Base-by-base conservation (phyloP, 2,113 vertebrate species). In the Azemiops feae region DNA sequence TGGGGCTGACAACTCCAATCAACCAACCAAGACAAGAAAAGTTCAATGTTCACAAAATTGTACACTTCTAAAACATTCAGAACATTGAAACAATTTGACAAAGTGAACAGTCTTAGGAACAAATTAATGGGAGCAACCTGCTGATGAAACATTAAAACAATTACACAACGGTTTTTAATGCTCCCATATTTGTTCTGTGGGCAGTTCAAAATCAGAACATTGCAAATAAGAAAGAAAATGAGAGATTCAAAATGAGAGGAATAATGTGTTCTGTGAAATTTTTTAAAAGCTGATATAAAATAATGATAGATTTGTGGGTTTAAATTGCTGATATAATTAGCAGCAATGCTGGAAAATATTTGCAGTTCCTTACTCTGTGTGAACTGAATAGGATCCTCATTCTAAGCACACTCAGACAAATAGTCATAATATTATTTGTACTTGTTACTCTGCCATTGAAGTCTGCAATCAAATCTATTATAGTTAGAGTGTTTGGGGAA, bases 401-500 rank as follows among this genome's bases (percentile, higher is more conserved):
- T 93, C 92, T 11, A 60, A 86, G n/a, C 89, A 93, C 74, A 90
- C 94, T 95, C 94, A 90, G 52, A 74, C 95, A 95, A 96, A 27
- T 93, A 94, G 93, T 74, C 91, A 55, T 85, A 94, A 85, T 34
- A 92, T 39, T 94, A 45, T 94, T 97, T 96, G 87, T 57, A 45
- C 91, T 93, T 97, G 87, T 97, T 96, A 96, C 94, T 95, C 86
- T 96, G 96, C 14, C 92, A 89, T 9, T 95, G 92, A 95, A 95
- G 81, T 96, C 92, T 92, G 8, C 95, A 95, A 95, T 95, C n/a
- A 55, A 91, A 69, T 95, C 85, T 95, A 93, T 55, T 60, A 93
- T 90, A 90, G 92, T 86, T 50, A 93, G 93, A 89, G 91, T 1
- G 11, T 95, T 96, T 94, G 95, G 93, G 47, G 57, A 92, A 96